Base-by-base conservation (phyloP, 2,797 vertebrate genomes). In the Anabas testudineus region DNA sequence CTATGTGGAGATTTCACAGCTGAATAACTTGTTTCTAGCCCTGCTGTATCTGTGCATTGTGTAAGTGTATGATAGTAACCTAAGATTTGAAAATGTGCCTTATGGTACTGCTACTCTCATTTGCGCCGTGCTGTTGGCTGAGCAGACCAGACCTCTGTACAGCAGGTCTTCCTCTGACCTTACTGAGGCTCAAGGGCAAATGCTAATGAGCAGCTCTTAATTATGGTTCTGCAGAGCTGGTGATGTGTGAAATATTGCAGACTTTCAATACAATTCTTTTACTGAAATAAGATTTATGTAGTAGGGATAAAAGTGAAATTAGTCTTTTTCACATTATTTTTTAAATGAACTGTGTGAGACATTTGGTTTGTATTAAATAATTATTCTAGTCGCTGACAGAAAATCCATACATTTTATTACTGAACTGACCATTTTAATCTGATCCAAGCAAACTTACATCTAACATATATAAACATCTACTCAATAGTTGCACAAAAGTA, bases 1-100 rank as follows among this genome's bases (percentile, higher is more conserved):
- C 65, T 67, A 30, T 48, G 67, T 69, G 58, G 24, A 67, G 56
- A 74, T 67, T 81, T 87, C 64, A 73, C 68, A 71, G 69, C 51
- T 78, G 67, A 83, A 69, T 67, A 69, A 55, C 52, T 57, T 67
- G 61, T 64, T 78, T 64, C 45, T 24, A 78, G 49, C 43, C 63
- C 63, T 57, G 75, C 73, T 62, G 49, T 30, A 56, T 26, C 72
- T 48, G 49, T 12, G 24, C 30, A 74, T 53, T 67, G 56, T 72
- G 43, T 66, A 48, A 58, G 61, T 9, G 43, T 57, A 60, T 46
- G 60, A 61, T 32, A 45, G 62, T 36, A 58, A 62, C 63, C 19
- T 51, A 57, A 71, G 66, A 71, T 69, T 42, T 80, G 26, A 71
- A 78, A 57, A 65, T 32, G 42, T 28, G 30, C 57, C 34, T 55